Percentiles rank a stretch among this genome's conserved stretches.
phyloP scores from a whole-genome alignment of 2,797 vertebrate genomes.

The Eremophila alpestris region DNA sequence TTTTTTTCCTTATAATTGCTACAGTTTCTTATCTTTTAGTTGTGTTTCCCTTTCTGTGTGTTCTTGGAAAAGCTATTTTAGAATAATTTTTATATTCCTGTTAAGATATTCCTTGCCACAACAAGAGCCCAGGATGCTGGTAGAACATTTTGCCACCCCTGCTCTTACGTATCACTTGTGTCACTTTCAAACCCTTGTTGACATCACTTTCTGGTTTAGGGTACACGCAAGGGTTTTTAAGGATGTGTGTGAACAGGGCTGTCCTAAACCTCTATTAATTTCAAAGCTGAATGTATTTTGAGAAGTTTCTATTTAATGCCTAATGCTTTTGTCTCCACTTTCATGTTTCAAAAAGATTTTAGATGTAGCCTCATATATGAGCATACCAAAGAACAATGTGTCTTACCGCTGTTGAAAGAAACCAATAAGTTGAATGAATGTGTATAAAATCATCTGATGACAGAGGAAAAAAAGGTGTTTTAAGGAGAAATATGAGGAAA shows the following conservation, averaged over 20 bases:
- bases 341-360: not conserved
- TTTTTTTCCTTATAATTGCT: not conserved
- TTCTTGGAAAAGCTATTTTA: not conserved
- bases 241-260: not conserved
- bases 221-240: not conserved
- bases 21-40: not conserved
- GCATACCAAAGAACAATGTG: not conserved
- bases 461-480: not conserved
- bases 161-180: rapidly evolving
- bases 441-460: not conserved
- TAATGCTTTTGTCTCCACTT: not conserved
- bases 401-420: not conserved
- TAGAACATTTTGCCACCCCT: not conserved
- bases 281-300: not conserved
- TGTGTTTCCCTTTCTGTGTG: not conserved
- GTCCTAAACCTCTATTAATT: not conserved
- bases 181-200: not conserved
- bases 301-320: not conserved
- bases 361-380: not conserved
- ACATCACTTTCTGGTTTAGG: not conserved
- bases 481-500: not conserved
- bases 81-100: not conserved
- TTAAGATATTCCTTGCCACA: not conserved
- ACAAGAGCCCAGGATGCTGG: not conserved
- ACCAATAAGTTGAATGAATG: not conserved